A percentile compares a stretch with the other conserved stretches of the same genome.
These are phyloP conservation scores for Sminthurides aquaticus DNA, from an alignment of 2,888 invertebrate genomes.

Conservation along the genomic window DNA sequence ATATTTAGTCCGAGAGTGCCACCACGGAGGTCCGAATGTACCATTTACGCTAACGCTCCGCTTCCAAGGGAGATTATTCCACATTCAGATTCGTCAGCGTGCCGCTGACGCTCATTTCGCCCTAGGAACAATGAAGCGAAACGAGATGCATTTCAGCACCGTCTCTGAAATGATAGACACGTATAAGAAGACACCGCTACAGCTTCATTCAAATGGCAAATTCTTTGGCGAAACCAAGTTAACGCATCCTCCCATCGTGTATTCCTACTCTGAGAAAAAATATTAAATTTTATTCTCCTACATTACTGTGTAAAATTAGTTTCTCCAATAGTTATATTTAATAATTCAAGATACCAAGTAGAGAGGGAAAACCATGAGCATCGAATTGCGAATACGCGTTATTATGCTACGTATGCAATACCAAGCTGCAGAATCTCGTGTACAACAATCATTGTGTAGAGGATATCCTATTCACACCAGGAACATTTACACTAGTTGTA, in stretches of 20 bases:
- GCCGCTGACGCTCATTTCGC: conserved; percentile 34
- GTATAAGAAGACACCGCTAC: conserved; percentile 42
- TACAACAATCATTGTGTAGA: too few species aligned
- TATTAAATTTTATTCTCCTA: conserved; percentile 23
- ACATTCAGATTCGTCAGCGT: conserved; percentile 41
- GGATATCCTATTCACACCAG: too few species aligned
- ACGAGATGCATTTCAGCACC: conserved; percentile 41
- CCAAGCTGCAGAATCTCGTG: too few species aligned
- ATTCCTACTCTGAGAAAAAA: conserved; percentile 37
- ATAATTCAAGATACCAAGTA: too few species aligned
- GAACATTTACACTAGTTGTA: too few species aligned
- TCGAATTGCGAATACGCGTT: too few species aligned
- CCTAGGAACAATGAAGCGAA: conserved; percentile 38
- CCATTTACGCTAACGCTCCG: conserved; percentile 43
- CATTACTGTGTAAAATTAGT: conserved; percentile 4
- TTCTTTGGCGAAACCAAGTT: conserved; percentile 43
- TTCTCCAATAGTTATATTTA: neutral
- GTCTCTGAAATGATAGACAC: conserved; percentile 41
- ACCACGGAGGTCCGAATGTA: conserved; percentile 39
- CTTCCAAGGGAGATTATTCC: conserved; percentile 39
- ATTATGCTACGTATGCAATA: too few species aligned
- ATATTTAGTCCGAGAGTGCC: conserved; percentile 24
- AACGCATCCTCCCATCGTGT: conserved; percentile 42
- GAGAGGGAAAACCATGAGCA: too few species aligned
- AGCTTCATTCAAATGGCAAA: conserved; percentile 42